Evolutionary conservation across 2,113 vertebrate genomes (phyloP).

Genomic region (Coptodon bakossiorum): DNA sequence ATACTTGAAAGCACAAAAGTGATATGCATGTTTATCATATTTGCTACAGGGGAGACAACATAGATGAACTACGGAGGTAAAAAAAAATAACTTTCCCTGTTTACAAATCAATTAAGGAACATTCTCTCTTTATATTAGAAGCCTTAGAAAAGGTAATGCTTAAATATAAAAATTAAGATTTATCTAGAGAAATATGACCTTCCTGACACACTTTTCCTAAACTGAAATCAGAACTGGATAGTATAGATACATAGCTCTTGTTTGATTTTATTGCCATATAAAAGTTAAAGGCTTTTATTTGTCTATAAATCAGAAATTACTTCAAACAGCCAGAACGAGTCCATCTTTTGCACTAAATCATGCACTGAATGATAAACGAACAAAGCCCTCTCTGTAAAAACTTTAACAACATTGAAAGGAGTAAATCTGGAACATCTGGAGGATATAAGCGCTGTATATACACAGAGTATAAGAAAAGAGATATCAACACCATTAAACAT

Average conservation of each 20-base stretch:
- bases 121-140: neutral
- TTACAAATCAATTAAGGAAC: neutral
- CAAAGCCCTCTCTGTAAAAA: neutral
- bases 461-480: neutral
- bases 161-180: neutral
- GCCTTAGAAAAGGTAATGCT: fast-evolving
- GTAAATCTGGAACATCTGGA: neutral
- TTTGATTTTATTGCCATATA: neutral
- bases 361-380: neutral
- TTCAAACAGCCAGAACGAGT: neutral
- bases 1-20: neutral
- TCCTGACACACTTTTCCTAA: neutral
- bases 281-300: neutral
- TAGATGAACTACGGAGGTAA: fast-evolving
- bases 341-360: neutral
- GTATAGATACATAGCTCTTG: neutral
- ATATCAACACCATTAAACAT: neutral
- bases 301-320: neutral
- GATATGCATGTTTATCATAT: neutral
- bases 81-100: neutral
- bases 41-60: neutral
- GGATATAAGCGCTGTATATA: neutral
- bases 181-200: neutral
- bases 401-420: neutral
- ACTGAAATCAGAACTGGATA: neutral